Base-by-base conservation (phyloP, 2,888 invertebrate genomes). In the Rapana venosa region DNA sequence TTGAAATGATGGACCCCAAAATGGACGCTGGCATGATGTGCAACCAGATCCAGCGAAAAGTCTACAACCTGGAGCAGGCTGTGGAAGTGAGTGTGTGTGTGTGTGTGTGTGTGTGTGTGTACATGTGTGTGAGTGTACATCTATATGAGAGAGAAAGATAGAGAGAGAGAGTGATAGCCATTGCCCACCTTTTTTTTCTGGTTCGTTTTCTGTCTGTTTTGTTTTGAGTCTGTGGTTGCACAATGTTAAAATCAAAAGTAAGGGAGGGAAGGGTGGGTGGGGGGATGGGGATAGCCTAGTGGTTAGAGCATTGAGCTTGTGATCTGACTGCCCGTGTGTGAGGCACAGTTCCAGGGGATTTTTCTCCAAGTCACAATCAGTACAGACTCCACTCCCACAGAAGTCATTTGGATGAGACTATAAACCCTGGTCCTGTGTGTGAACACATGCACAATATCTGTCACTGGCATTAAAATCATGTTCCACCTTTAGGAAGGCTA, bases 1-100 rank as follows among this genome's bases (percentile, higher is more conserved):
- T 99, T 94, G 99, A 99, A 96, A 99, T 99, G 98, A 99, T 99
- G 99, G 99, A 99, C 96, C 99, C 99, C 0, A 99, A 99, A 97
- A 99, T 99, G 99, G 99, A 99, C 97, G 99, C 99, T 0, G 99
- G 99, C 13, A 99, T 99, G 98, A 97, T 98, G 92, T 99, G 98
- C 96, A 99, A 99, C 96, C 97, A 98, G 94, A 96, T 96, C 58
- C 96, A 96, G 91, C 97, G 98, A 86, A 98, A 98, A 95, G 98
- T 98, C 13, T 97, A 98, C n/a, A 95, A 98, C 90, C 98, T 99
- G 95, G 97, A 98, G 93, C 98, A 98, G 95, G 98, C 98, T 88
- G 97, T 98, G 61, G 97, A 97, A 95, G 98, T 98, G 96, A 88
- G 81, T 56, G 35, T 1, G 32, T 79, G 36, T 35, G 47, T 4